These are phyloP conservation scores for Xestobium rufovillosum DNA, from an alignment of 2,888 invertebrate species.

Conservation along the genomic window DNA sequence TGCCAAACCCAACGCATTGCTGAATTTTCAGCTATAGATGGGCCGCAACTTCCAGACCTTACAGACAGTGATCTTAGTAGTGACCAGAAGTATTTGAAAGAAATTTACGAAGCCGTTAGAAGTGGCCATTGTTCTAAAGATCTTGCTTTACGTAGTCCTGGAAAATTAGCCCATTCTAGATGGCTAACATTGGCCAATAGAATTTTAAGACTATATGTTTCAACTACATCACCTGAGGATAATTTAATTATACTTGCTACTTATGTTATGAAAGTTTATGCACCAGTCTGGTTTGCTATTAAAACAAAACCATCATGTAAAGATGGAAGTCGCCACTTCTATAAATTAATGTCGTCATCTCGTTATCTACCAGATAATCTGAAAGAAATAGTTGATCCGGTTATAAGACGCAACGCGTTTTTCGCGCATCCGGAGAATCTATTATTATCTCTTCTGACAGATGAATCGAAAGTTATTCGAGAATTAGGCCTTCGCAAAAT, in stretches of 20 bases:
- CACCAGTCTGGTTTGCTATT: too few relatives aligned
- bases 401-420: too few relatives aligned
- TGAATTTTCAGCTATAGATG: slow-evolving; percentile 4
- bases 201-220: slow-evolving; percentile 10
- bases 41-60: slow-evolving; percentile 6
- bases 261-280: slow-evolving; percentile 8
- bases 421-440: too few relatives aligned
- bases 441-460: too few relatives aligned
- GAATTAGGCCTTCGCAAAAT: too few relatives aligned
- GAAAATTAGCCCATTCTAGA: slow-evolving; percentile 7
- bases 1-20: slow-evolving; percentile 15
- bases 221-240: background rate
- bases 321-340: too few relatives aligned
- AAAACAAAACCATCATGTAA: too few relatives aligned
- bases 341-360: too few relatives aligned
- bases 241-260: slow-evolving; percentile 5
- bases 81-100: slow-evolving; percentile 13
- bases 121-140: slow-evolving; percentile 10
- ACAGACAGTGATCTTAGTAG: slow-evolving; percentile 5
- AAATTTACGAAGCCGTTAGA: slow-evolving; percentile 11
- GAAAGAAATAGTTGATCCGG: too few relatives aligned
- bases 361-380: too few relatives aligned
- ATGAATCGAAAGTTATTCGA: too few relatives aligned
- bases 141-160: slow-evolving; percentile 5
- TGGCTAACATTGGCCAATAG: slow-evolving; percentile 4